phyloP scores from a whole-genome alignment of 2,797 vertebrate genomes.

The Spinus olivaceus region DNA sequence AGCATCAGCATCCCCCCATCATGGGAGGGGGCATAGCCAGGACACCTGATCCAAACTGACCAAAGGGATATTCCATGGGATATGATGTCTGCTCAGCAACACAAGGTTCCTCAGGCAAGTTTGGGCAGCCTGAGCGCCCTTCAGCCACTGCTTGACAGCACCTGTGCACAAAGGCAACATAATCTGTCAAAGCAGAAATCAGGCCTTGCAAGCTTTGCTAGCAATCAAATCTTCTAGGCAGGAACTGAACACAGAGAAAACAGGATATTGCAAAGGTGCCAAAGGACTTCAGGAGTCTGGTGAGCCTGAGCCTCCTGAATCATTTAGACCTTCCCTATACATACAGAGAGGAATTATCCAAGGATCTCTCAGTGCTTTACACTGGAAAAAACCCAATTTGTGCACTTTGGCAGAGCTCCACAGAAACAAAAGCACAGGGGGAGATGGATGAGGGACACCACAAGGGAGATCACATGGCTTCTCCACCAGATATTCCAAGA shows the following conservation, averaged over 20 bases:
- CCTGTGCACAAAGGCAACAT: neutral
- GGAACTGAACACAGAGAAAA: neutral
- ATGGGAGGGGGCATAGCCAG: neutral
- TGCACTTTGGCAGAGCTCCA: neutral
- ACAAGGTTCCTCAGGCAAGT: neutral
- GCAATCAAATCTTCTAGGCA: neutral
- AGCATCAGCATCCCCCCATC: neutral
- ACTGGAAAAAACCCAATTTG: neutral
- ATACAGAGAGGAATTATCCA: neutral
- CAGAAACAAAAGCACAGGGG: neutral
- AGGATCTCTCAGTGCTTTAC: neutral
- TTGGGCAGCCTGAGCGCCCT: neutral
- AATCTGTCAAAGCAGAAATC: neutral
- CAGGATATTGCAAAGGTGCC: neutral
- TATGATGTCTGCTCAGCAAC: neutral
- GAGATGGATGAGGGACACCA: neutral
- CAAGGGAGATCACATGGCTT: neutral
- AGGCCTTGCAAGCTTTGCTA: neutral
- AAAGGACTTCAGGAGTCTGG: neutral
- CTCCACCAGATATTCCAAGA: neutral
- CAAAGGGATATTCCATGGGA: neutral
- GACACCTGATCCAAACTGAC: neutral
- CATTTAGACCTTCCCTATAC: neutral
- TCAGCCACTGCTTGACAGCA: neutral
- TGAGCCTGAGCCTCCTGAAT: neutral